Evolutionary conservation across 2,888 invertebrate genomes (phyloP), one percentile per base, ranked within the genome.

Genomic region (Boloria euphrosyne): DNA sequence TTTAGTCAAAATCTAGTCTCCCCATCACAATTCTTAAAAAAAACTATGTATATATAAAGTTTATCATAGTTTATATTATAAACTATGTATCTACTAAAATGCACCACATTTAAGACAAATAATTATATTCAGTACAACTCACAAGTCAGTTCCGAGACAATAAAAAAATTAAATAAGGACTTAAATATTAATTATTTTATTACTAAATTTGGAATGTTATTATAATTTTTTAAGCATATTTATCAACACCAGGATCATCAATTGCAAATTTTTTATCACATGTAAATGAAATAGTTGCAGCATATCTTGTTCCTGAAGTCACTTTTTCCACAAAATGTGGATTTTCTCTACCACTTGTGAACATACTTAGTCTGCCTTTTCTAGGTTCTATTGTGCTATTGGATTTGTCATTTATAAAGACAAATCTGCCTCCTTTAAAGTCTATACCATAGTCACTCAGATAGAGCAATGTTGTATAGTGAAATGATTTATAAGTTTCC

Each of bases 271-370:
- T 86, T 62, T 93, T 87, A 85, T 97, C 95, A 87, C 97, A 97
- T 5, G 97, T 97, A 82, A 98, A 98, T 53, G 97, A 96, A 59
- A 98, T 94, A 0, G 97, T 97, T 72, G 97, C 93, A 4, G 97
- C 97, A 84, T 95, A 97, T 79, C 97, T 85, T 5, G 93, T 93
- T 16, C 98, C 98, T 22, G 94, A 93, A 13, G 91, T 93, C 4
- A 98, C 96, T 83, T 94, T 94, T 84, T 98, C 97, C 2, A 98
- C 96, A 83, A 93, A 94, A 85, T 98, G 97, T 0, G 94, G 83
- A 88, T 98, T 98, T 88, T 98, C 98, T 50, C 94, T 94, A 14
- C 97, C 98, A 54, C 98, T 97, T 0, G 97, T 97, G 80, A 97
- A 98, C 89, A 96, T 95, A 43, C 95, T 95, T 1, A 97, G 94